Percentiles rank a stretch among this genome's conserved stretches.
phyloP scores from a whole-genome alignment of 2,113 vertebrate genomes.

The Meleagris gallopavo region DNA sequence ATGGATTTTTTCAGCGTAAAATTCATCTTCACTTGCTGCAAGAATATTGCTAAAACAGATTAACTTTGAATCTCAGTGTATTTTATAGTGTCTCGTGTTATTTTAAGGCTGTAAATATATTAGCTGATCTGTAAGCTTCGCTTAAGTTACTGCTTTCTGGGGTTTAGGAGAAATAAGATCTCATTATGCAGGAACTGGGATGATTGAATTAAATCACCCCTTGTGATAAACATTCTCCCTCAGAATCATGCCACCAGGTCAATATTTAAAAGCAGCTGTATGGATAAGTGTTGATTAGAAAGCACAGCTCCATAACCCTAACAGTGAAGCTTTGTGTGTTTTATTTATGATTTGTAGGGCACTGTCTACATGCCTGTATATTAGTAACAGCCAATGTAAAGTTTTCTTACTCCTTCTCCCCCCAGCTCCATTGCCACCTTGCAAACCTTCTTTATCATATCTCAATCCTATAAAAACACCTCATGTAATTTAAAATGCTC shows the following conservation, averaged over 20 bases:
- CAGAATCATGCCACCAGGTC: conserved; percentile 8
- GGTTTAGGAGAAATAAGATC: conserved; percentile 43
- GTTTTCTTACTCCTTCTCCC: background rate
- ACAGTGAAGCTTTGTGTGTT: background rate
- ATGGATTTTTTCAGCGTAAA: conserved; percentile 60
- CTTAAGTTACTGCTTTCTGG: conserved; percentile 38
- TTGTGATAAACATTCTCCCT: conserved; percentile 30
- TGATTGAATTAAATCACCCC: conserved; percentile 56
- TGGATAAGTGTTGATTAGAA: conserved; percentile 31
- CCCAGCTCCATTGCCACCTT: background rate
- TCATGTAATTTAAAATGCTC: conserved; percentile 37
- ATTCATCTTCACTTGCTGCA: conserved; percentile 51
- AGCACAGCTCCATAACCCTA: conserved; percentile 22
- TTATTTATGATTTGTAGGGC: background rate
- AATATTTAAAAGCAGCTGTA: conserved; percentile 36
- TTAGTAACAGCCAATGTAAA: background rate
- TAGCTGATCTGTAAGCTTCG: conserved; percentile 51
- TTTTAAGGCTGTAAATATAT: conserved; percentile 63
- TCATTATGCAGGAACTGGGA: conserved; percentile 12
- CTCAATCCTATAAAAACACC: conserved; percentile 33
- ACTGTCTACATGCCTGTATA: background rate
- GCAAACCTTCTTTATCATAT: conserved; percentile 4
- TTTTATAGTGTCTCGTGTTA: conserved; percentile 39
- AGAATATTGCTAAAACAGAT: conserved; percentile 61
- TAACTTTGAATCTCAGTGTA: conserved; percentile 49